Evolutionary conservation across 2,113 vertebrate species (phyloP).

Genomic region (Dascyllus trimaculatus): DNA sequence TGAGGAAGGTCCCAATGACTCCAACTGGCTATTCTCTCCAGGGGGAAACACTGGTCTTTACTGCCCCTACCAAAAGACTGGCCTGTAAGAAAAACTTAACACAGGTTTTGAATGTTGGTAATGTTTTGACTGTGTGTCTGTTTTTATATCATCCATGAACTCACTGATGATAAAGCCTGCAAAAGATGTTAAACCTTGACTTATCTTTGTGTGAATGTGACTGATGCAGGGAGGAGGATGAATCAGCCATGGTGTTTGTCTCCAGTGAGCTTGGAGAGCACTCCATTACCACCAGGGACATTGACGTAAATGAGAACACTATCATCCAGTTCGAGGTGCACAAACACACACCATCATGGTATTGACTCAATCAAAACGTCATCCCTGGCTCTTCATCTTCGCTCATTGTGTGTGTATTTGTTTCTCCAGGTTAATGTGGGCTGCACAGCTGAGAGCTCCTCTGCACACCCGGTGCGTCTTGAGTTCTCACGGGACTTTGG

Average conservation of each 20-base stretch:
- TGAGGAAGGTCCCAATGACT: conserved; percentile 92
- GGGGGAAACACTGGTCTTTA: conserved; percentile 97
- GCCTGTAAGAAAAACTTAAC: conserved; percentile 87
- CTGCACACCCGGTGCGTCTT: conserved; percentile 89
- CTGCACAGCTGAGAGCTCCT: conserved; percentile 94
- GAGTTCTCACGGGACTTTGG: conserved; percentile 98
- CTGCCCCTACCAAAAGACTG: conserved; percentile 95
- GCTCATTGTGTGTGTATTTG: conserved; percentile 19
- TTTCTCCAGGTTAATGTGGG: conserved; percentile 93
- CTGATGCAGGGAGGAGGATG: conserved; percentile 91
- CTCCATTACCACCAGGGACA: conserved; percentile 95
- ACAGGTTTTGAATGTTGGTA: conserved; percentile 15
- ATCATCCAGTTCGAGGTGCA: conserved; percentile 98
- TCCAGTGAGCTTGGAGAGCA: conserved; percentile 97
- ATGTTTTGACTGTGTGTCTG: conserved; percentile 4
- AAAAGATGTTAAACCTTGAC: conserved; percentile 17
- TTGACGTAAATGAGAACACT: conserved; percentile 96
- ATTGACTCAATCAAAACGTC: conserved; percentile 4
- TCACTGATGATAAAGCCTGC: conserved; percentile 16
- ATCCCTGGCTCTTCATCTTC: conserved; percentile 3
- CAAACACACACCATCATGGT: conserved; percentile 23
- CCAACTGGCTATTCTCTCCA: conserved; percentile 97
- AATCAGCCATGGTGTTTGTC: conserved; percentile 98
- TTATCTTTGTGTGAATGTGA: conserved; percentile 33
- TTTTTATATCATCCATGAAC: not conserved